Evolutionary conservation across 2,797 vertebrate genomes (phyloP), one percentile per base, ranked within the genome.

Genomic region (Darevskia mixta): DNA sequence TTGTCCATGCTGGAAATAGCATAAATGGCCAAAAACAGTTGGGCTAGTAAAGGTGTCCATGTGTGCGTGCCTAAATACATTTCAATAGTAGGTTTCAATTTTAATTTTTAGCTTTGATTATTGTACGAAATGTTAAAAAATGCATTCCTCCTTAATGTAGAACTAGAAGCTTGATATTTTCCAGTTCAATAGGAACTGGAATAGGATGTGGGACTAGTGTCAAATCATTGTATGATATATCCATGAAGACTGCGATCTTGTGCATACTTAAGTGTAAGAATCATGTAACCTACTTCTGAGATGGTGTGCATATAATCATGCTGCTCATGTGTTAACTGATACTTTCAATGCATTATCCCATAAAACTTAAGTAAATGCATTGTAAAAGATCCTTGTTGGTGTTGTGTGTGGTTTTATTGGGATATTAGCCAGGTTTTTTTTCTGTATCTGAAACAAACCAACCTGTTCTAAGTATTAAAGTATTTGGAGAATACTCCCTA

Each of bases 351-450:
- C 89, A 82, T 91, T 84, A 79, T 90, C 75, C 73, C 71, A 69
- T 43, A 90, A 90, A 81, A 71, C 78, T 90, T 73, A 87, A 89
- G 88, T 88, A 71, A 93, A 66, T 85, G 89, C 61, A 90, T 8
- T 87, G 58, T 91, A 88, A 84, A 90, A 75, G 86, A 87, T 84
- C 86, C 79, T 87, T 88, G 55, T 89, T 89, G 92, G 93, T 95
- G 91, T 69, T 91, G 91, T 86, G 72, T 72, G 73, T 85, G 83
- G 90, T 92, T 90, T 89, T 92, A 38, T 0, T 93, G 84, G 92
- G 61, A 92, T 94, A 92, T 92, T 94, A 93, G 89, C 81, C 83
- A 92, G 89, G 94, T 94, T 94, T 84, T 88, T 83, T 84, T 88
- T 83, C 87, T 82, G 86, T 91, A 64, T 23, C 90, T 27, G 4